Evolutionary conservation across 37 sponge, comb jelly and placozoan genomes (phyloP).

Genomic region (Lycopodina hypogea): DNA sequence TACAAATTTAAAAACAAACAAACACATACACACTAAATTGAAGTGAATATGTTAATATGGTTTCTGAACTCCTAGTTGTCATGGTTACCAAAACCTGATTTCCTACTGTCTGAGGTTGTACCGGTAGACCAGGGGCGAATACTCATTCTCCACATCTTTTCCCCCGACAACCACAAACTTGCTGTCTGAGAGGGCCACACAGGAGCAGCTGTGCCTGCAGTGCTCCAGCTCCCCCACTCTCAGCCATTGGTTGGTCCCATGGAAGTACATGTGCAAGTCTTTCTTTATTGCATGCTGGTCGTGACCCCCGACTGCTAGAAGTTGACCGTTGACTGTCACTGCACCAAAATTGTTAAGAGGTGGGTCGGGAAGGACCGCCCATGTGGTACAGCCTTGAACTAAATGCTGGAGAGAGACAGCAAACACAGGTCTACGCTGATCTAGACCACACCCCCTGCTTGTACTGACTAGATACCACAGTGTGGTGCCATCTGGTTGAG

Average conservation of each 20-base stretch:
- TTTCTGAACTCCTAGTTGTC: too few species aligned
- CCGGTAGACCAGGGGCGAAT: constrained; percentile 18
- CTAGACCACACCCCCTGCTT: background rate
- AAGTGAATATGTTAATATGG: too few species aligned
- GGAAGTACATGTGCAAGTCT: constrained; percentile 44
- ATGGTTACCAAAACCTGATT: too few species aligned
- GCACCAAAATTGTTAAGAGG: constrained; percentile 22
- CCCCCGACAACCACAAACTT: constrained; percentile 40
- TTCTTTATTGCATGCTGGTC: constrained; percentile 17
- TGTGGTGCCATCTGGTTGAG: background rate
- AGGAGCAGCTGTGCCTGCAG: constrained; percentile 31
- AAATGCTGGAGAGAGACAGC: constrained; percentile 25
- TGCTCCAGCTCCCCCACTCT: constrained; percentile 22
- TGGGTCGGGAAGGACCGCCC: constrained; percentile 35
- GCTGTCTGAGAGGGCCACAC: constrained; percentile 6
- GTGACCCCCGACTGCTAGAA: constrained; percentile 35
- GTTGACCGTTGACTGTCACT: constrained; percentile 24
- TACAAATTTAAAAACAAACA: too few species aligned
- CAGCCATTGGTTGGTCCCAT: constrained; percentile 52
- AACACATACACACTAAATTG: too few species aligned
- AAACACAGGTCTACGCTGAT: constrained; percentile 6
- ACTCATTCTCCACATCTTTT: background rate
- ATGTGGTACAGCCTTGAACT: background rate
- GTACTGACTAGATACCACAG: constrained; percentile 44
- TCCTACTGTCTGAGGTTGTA: background rate